Base-by-base conservation (phyloP, 2,888 invertebrate species). In the Drosophila fulvimacula region DNA sequence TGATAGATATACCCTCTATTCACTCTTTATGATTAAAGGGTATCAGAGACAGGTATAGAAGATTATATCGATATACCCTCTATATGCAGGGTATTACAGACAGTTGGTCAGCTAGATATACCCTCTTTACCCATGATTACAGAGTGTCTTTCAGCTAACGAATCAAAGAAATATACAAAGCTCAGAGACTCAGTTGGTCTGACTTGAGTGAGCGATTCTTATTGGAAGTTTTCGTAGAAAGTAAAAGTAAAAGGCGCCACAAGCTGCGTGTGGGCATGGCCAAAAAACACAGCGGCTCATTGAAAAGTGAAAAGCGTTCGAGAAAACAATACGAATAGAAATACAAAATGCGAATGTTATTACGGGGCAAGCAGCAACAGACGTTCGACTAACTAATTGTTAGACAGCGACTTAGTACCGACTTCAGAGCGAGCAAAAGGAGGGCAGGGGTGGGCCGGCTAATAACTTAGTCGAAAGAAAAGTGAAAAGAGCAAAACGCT, bases 391-490 rank as follows among this genome's bases (percentile, higher is more conserved):
- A 67, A 57, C 72, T 68, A 73, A 72, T 72, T 72, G 75, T 36
- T 19, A 30, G 46, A 74, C 56, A 39, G 19, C 56, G 42, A 69
- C 36, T 68, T 48, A 68, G 44, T 58, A 27, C 38, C 17, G 59
- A 53, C 32, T 19, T 19, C 49, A 24, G 27, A 62, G 53, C 17
- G 21, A 42, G 34, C 11, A 46, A 53, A 48, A 38, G 57, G 21
- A 30, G 52, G 44, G 59, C 42, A 48, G 69, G 49, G 46, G 7
- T 30, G 51, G 64, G 49, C 53, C 42, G 69, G 77, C 65, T 67
- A 79, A 85, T 82, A 85, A 80, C 73, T 85, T 60, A 68, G 55
- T 46, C 3, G 24, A 49, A 66, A 65, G 51, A 60, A 73, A 73
- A 73, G 69, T 69, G 69, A 73, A 74, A 74, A 62, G 53, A 64